Percentiles rank a stretch among this genome's conserved stretches.
These are phyloP conservation scores for Aplocera efformata DNA, from an alignment of 2,888 invertebrate genomes.

Conservation along the genomic window DNA sequence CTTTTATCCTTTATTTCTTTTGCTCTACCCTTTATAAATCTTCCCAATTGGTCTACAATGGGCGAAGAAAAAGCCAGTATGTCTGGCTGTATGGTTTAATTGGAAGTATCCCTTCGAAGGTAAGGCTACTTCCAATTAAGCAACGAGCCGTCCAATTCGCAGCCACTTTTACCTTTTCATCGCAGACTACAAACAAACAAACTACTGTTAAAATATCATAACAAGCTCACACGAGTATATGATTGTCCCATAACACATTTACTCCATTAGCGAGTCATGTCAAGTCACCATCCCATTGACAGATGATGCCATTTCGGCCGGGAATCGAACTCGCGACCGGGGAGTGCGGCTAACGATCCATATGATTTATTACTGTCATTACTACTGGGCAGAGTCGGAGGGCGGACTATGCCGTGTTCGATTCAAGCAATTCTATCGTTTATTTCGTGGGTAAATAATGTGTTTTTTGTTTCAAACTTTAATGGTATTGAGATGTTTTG, in stretches of 20 bases:
- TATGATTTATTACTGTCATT: constrained; percentile 81
- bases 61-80: too few relatives aligned
- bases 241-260: constrained; percentile 61
- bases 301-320: constrained; percentile 78
- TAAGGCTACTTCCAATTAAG: too few relatives aligned
- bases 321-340: constrained; percentile 74
- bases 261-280: constrained; percentile 76
- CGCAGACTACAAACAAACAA: neutral
- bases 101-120: too few relatives aligned
- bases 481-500: constrained; percentile 26
- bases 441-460: constrained; percentile 16
- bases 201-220: neutral
- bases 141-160: too few relatives aligned
- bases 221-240: constrained; percentile 25
- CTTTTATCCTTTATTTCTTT: too few relatives aligned
- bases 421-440: constrained; percentile 16
- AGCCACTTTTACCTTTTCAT: neutral
- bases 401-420: constrained; percentile 48
- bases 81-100: too few relatives aligned
- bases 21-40: too few relatives aligned
- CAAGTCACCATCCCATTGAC: constrained; percentile 77
- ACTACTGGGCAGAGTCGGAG: constrained; percentile 48
- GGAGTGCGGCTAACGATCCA: constrained; percentile 76
- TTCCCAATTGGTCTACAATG: too few relatives aligned
- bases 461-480: constrained; percentile 16